Evolutionary conservation across 2,888 invertebrate genomes (phyloP), one percentile per base, ranked within the genome.

Genomic region (Pantelozetes paolii): DNA sequence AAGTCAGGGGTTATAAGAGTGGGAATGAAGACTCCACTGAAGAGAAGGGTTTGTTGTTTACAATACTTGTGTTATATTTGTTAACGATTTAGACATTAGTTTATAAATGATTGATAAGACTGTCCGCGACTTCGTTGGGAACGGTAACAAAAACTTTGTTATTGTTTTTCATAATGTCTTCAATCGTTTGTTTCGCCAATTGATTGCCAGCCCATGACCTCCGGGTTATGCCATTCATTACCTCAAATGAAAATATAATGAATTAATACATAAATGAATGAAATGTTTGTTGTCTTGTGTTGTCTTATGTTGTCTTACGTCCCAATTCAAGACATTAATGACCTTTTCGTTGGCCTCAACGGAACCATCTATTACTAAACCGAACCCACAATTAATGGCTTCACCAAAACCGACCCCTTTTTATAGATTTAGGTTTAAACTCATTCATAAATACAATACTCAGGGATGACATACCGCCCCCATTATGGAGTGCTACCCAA

Each of bases 381-480:
- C 87, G 80, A 88, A 88, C 18, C 87, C 87, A 18, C 87, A 87
- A 79, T 88, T 87, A 18, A 86, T 85, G 3, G 85, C 87, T 80
- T 87, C 87, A n/a, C 64, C 71, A 36, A 57, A 75, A 30, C 74
- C 71, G 50, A 75, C 72, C 28, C 72, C 71, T 71, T 28, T 36
- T 36, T 5, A 36, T 36, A 36, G 9, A 36, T 36, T 36, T 8
- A n/a, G n/a, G 6, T 36, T 36, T 36, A 36, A 36, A 36, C 5
- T 36, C 5, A 36, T 9, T 36, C 36, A 36, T 36, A 8, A 36
- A 36, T 36, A 8, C 6, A 8, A n/a, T n/a, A n/a, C 6, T 36
- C 36, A 36, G 6, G 5, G 36, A 36, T 36, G 36, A 36, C n/a
- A n/a, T 73, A 8, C 86, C 86, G 2, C 86, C 86, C 1, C 86